phyloP scores from a whole-genome alignment of 1,140 invertebrate species.

The Euglossa dilemma region DNA sequence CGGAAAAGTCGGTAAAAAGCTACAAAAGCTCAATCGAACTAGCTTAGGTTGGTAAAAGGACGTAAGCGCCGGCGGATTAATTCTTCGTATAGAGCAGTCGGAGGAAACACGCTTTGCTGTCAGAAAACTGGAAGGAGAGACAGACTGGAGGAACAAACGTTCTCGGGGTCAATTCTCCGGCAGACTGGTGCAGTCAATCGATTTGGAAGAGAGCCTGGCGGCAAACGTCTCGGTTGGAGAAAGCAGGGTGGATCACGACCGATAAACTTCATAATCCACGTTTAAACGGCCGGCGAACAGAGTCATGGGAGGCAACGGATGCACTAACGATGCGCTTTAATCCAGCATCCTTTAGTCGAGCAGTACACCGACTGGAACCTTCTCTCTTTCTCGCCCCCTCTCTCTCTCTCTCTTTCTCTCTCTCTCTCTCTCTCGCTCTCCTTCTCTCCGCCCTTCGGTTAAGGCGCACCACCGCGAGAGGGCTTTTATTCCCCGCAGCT shows the following conservation, averaged over 20 bases:
- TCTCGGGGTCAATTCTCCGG: no score
- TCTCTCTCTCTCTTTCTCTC: not conserved
- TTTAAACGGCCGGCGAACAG: not conserved
- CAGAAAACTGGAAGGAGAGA: no score
- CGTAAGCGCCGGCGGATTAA: no score
- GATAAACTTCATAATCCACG: constrained; percentile 24
- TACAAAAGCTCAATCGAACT: no score
- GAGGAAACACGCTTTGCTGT: no score
- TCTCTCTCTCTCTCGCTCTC: not conserved
- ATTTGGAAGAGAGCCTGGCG: not conserved
- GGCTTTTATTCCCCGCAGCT: constrained; percentile 45
- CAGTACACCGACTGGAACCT: not conserved
- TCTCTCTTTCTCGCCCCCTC: not conserved
- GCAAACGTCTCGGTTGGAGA: not conserved
- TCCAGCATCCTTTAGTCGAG: constrained; percentile 41
- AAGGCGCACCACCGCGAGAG: constrained; percentile 23
- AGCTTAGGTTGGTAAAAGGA: no score
- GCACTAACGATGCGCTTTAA: constrained; percentile 57
- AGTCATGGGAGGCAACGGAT: constrained; percentile 21
- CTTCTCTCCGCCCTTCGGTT: constrained; percentile 25
- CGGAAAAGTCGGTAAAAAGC: no score
- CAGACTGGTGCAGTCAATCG: not conserved
- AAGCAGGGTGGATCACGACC: not conserved
- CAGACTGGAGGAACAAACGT: no score
- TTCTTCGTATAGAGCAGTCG: no score